Conservation (phyloP, 1,140 invertebrate species). For the Helicoverpa armigera region DNA sequence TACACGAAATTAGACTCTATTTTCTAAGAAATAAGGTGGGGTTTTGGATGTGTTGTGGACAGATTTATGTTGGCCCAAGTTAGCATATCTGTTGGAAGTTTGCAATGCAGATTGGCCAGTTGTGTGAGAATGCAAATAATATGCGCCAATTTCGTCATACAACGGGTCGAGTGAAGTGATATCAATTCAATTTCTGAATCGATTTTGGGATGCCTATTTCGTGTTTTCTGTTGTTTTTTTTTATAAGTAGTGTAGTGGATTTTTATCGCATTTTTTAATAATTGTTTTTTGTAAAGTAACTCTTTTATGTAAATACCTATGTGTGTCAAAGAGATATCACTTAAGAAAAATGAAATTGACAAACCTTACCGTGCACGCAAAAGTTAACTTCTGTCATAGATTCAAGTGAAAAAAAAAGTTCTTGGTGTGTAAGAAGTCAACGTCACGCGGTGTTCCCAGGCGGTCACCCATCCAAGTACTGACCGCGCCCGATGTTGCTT, state of each 20-base stretch:
- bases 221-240: neutral
- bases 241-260: too few relatives aligned
- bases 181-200: conserved; percentile 43
- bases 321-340: too few relatives aligned
- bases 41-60: conserved; percentile 9
- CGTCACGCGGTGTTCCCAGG: conserved; percentile 57
- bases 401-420: too few relatives aligned
- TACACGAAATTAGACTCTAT: neutral
- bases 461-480: conserved; percentile 58
- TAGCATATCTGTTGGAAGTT: conserved; percentile 75
- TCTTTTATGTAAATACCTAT: too few relatives aligned
- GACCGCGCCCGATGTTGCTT: conserved; percentile 59
- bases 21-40: neutral
- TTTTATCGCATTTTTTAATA: neutral
- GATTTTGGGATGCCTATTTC: conserved; percentile 1
- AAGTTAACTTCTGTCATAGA: too few relatives aligned
- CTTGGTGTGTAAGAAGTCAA: conserved; percentile 51
- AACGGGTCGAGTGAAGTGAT: conserved; percentile 37
- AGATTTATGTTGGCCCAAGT: conserved; percentile 56
- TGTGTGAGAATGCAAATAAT: conserved; percentile 80
- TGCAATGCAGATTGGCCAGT: conserved; percentile 82
- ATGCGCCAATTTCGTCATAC: conserved; percentile 23
- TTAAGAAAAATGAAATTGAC: too few relatives aligned
- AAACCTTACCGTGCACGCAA: too few relatives aligned
- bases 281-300: neutral